Conservation (phyloP, 2,797 vertebrate species). For the Ibycter americanus region DNA sequence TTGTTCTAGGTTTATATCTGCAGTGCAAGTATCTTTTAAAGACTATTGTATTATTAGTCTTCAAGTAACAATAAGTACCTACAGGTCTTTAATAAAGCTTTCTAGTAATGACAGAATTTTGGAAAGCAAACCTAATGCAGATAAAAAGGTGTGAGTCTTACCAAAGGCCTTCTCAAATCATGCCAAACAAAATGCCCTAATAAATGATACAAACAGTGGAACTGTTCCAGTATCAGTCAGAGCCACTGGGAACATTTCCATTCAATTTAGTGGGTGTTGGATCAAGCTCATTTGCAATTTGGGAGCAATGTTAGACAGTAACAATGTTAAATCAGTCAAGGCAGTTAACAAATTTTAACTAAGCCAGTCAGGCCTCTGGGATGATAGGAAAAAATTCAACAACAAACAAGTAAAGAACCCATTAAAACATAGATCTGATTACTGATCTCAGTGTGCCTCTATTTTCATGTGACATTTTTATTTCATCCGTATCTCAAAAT, state of each 20-base stretch:
- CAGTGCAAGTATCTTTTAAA: background rate
- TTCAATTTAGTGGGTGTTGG: background rate
- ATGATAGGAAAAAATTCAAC: background rate
- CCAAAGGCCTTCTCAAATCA: background rate
- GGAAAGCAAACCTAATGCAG: background rate
- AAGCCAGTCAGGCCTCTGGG: background rate
- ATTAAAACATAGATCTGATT: background rate
- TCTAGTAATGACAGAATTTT: background rate
- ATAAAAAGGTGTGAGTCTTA: background rate
- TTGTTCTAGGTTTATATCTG: background rate
- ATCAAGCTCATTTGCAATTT: background rate
- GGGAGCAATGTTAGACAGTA: background rate
- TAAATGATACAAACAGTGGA: background rate
- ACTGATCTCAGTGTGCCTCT: background rate
- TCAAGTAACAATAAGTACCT: background rate
- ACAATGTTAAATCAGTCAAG: conserved; percentile 7
- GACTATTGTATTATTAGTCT: background rate
- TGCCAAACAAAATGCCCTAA: background rate
- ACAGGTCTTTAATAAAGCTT: background rate
- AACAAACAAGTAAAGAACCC: background rate
- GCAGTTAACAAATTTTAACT: conserved; percentile 1
- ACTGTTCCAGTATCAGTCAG: background rate
- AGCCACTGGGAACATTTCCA: background rate
- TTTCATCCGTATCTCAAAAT: background rate
- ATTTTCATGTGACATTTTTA: background rate